Conservation (phyloP, 2,797 vertebrate species). For the Sebastes taczanowskii region DNA sequence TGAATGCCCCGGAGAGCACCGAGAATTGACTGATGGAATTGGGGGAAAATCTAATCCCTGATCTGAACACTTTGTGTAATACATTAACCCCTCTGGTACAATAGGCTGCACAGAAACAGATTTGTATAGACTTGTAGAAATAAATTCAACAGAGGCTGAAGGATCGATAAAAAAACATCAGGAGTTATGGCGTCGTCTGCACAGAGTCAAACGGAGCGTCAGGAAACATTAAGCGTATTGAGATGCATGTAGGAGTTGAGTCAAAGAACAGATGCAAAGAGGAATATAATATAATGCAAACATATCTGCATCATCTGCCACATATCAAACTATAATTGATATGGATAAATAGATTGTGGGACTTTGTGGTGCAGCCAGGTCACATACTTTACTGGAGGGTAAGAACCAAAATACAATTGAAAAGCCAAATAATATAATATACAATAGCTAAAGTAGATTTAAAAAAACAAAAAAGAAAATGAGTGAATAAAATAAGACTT, state of each 20-base stretch:
- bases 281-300: not conserved
- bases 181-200: constrained; percentile 57
- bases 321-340: not conserved
- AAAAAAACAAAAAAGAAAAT: not conserved
- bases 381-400: not conserved
- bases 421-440: not conserved
- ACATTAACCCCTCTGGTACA: constrained; percentile 79
- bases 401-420: not conserved
- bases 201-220: constrained; percentile 53
- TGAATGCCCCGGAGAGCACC: constrained; percentile 82
- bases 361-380: not conserved
- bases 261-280: constrained; percentile 4
- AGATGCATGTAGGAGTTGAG: constrained; percentile 43
- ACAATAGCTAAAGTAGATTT: not conserved
- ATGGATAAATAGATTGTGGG: not conserved
- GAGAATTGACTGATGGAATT: constrained; percentile 85
- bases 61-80: constrained; percentile 85
- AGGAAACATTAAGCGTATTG: constrained; percentile 43
- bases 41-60: constrained; percentile 81
- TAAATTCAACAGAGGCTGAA: constrained; percentile 71
- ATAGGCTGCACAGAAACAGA: constrained; percentile 76
- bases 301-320: constrained; percentile 4
- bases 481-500: not conserved
- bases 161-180: constrained; percentile 77
- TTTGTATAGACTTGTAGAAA: constrained; percentile 77